These are phyloP conservation scores for Orthonyx spaldingii DNA, from an alignment of 2,113 vertebrate species.

Conservation along the genomic window DNA sequence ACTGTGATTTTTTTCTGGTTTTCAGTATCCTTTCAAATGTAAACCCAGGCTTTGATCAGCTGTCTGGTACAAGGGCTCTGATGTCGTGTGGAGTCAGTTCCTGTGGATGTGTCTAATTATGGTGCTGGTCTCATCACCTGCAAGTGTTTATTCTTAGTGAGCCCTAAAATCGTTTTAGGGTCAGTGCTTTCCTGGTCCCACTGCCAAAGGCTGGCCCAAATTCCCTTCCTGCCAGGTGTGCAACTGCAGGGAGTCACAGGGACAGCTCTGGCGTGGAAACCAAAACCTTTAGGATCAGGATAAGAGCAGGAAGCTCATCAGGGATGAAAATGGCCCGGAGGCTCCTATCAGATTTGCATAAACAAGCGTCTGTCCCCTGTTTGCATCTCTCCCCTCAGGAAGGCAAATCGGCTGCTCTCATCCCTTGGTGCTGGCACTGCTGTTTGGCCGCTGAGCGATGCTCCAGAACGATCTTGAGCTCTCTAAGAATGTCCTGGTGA, in stretches of 20 bases:
- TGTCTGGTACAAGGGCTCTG: neutral
- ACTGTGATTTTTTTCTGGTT: neutral
- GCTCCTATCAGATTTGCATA: neutral
- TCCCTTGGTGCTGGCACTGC: neutral
- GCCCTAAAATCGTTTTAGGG: neutral
- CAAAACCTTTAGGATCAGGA: neutral
- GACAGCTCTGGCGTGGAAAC: neutral
- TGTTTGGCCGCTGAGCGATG: neutral
- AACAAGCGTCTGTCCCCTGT: neutral
- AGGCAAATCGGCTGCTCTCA: neutral
- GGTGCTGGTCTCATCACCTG: neutral
- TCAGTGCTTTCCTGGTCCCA: neutral
- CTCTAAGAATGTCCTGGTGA: constrained; percentile 8
- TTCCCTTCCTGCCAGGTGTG: neutral
- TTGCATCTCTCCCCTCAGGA: neutral
- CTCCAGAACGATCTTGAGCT: neutral
- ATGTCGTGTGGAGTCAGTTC: neutral
- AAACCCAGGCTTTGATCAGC: neutral
- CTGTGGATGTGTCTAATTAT: neutral
- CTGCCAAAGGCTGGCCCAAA: neutral
- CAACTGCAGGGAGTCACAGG: fast-evolving
- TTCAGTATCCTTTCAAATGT: neutral
- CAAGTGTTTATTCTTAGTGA: neutral
- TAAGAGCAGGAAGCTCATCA: neutral
- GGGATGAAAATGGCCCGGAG: neutral